These are phyloP conservation scores for Brachyrhaphis roseni DNA, from an alignment of 2,797 vertebrate genomes.

Conservation along the genomic window DNA sequence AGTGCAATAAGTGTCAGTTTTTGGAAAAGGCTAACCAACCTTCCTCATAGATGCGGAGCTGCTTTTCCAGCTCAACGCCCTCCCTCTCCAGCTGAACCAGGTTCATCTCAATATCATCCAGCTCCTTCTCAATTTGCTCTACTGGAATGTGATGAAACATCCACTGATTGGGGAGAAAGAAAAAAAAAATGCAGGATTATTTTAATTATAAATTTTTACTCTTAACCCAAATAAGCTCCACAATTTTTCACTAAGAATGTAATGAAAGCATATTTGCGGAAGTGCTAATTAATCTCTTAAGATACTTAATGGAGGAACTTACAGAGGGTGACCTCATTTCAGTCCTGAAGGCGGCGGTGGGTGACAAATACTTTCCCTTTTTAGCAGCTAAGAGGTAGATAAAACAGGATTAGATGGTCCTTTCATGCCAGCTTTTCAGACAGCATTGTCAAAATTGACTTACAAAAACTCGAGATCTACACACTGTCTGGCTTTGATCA, in stretches of 20 bases:
- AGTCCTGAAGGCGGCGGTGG: slow-evolving; percentile 68
- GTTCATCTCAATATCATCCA: slow-evolving; percentile 84
- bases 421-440: slow-evolving; percentile 68
- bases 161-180: slow-evolving; percentile 72
- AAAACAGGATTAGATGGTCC: slow-evolving; percentile 77
- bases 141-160: slow-evolving; percentile 78
- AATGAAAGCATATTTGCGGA: slow-evolving; percentile 72
- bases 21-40: slow-evolving; percentile 72
- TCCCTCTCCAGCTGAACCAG: slow-evolving; percentile 86
- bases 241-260: slow-evolving; percentile 53
- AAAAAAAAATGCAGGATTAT: slow-evolving; percentile 45
- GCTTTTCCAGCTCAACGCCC: slow-evolving; percentile 91
- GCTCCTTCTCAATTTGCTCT: slow-evolving; percentile 86
- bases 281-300: slow-evolving; percentile 81
- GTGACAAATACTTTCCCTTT: slow-evolving; percentile 78
- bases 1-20: background rate
- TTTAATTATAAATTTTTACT: slow-evolving; percentile 51
- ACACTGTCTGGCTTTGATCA: slow-evolving; percentile 31
- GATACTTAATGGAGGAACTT: slow-evolving; percentile 81
- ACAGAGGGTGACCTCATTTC: slow-evolving; percentile 79
- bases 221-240: slow-evolving; percentile 58
- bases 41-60: slow-evolving; percentile 88
- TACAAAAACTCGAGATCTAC: slow-evolving; percentile 4
- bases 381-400: slow-evolving; percentile 80
- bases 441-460: slow-evolving; percentile 66